Evolutionary conservation across 2,888 invertebrate genomes (phyloP).

Genomic region (Drosophila mercatorum): DNA sequence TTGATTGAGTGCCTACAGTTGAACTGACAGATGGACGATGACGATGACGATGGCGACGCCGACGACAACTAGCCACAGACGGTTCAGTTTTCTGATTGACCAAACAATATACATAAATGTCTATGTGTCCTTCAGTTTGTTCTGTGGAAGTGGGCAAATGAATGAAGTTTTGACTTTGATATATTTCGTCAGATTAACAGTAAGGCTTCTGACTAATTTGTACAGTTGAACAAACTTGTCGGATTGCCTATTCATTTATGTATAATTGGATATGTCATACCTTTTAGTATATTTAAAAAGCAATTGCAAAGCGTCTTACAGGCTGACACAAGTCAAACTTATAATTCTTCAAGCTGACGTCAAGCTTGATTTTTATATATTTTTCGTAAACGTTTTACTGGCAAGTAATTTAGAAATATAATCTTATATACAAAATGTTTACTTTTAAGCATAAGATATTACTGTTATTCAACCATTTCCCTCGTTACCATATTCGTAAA

Average conservation of each 20-base stretch:
- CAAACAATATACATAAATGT: constrained; percentile 49
- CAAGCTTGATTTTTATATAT: no score
- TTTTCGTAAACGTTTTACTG: no score
- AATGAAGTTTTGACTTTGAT: constrained; percentile 29
- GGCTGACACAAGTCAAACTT: not conserved
- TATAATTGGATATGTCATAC: not conserved
- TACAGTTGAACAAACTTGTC: constrained; percentile 5
- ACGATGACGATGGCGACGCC: not conserved
- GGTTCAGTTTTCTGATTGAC: constrained; percentile 34
- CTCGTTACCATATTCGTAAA: not conserved
- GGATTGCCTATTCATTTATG: not conserved
- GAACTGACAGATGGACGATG: constrained; percentile 28
- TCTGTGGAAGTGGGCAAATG: constrained; percentile 21
- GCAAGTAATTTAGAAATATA: no score
- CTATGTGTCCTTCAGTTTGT: constrained; percentile 12
- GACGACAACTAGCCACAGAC: not conserved
- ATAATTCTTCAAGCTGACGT: no score
- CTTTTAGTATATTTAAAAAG: not conserved
- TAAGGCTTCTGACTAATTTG: constrained; percentile 23
- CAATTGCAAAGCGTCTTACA: not conserved
- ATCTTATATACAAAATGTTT: no score
- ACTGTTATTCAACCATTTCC: no score
- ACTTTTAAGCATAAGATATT: no score
- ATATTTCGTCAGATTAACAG: constrained; percentile 19
- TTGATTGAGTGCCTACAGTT: constrained; percentile 59